Conservation (phyloP, 2,797 vertebrate genomes). For the Chelonia mydas region DNA sequence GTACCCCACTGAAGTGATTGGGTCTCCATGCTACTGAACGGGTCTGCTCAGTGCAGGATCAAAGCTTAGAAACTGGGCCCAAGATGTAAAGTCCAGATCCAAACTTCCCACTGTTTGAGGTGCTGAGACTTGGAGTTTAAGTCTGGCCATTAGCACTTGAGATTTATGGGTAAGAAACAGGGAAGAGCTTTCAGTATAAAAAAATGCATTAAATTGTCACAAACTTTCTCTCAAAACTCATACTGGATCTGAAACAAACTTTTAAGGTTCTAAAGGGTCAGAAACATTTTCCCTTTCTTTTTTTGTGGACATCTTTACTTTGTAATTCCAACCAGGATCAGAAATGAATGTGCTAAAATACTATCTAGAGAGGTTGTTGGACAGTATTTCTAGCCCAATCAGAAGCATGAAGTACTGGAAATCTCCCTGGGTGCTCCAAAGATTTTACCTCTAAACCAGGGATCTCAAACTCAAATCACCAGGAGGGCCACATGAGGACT, state of each 20-base stretch:
- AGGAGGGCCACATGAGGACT: no score
- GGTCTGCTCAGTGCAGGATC: background rate
- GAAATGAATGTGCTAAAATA: background rate
- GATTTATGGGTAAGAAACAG: background rate
- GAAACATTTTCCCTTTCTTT: background rate
- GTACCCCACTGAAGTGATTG: background rate
- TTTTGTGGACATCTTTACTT: background rate
- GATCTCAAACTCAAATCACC: no score
- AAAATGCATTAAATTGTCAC: background rate
- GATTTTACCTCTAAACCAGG: background rate
- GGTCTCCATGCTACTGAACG: background rate
- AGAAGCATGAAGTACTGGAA: background rate
- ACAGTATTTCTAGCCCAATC: background rate
- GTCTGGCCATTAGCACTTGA: background rate
- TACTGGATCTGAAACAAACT: background rate
- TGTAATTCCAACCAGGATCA: background rate
- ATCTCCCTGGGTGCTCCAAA: background rate
- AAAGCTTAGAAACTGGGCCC: background rate
- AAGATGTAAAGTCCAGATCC: background rate
- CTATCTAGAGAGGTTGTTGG: background rate
- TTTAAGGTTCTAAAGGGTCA: background rate
- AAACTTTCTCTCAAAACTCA: background rate
- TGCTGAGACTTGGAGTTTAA: background rate
- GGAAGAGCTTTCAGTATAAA: background rate
- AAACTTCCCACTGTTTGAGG: background rate